Evolutionary conservation across 2,888 invertebrate species (phyloP).

Genomic region (Thecophora atra): DNA sequence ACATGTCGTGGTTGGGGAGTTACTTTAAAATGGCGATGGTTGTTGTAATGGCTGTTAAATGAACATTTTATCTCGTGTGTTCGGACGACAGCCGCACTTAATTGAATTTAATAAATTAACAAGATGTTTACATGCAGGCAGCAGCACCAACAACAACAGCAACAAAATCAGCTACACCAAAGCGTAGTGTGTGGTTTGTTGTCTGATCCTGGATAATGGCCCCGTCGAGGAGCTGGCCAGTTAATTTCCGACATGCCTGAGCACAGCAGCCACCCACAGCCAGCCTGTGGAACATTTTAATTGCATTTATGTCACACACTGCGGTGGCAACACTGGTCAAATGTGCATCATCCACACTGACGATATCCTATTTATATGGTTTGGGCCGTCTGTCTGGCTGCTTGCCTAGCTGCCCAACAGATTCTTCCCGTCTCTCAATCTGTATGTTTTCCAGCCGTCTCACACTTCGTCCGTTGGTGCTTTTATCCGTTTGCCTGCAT

Average conservation of each 20-base stretch:
- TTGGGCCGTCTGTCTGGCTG: neutral
- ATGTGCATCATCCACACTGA: constrained; percentile 6
- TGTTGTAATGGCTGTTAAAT: constrained; percentile 22
- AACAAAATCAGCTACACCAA: constrained; percentile 54
- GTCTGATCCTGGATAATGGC: neutral
- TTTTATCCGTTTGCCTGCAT: neutral
- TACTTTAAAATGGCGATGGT: neutral
- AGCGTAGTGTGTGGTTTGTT: too few species aligned
- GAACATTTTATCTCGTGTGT: constrained; percentile 36
- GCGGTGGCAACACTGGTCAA: constrained; percentile 22
- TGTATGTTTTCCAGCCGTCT: neutral
- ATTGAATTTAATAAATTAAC: constrained; percentile 41
- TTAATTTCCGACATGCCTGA: constrained; percentile 33
- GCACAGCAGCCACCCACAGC: neutral
- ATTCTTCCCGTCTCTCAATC: too few species aligned
- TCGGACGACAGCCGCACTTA: constrained; percentile 27
- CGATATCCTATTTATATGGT: neutral
- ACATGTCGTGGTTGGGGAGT: neutral
- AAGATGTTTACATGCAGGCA: constrained; percentile 31
- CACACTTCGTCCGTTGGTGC: neutral
- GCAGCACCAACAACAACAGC: constrained; percentile 49
- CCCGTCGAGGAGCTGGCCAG: constrained; percentile 39
- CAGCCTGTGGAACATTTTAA: constrained; percentile 18
- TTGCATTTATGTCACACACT: constrained; percentile 23
- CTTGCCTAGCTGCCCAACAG: neutral